Percentiles rank a stretch among this genome's conserved stretches.
These are phyloP conservation scores for Cheiracanthium punctorium DNA, from an alignment of 2,888 invertebrate species.

Conservation along the genomic window DNA sequence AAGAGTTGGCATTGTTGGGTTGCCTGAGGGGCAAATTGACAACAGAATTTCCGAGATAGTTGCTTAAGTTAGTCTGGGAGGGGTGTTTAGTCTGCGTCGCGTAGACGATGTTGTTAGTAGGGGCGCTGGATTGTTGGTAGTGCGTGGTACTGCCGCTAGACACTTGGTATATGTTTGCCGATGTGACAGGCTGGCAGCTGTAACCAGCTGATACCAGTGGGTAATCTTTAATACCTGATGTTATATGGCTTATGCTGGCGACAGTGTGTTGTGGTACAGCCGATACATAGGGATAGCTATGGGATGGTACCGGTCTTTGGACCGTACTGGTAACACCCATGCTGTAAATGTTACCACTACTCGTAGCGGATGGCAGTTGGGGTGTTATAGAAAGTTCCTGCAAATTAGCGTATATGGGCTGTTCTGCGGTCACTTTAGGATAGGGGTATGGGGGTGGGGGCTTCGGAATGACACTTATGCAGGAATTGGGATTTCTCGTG, in stretches of 20 bases:
- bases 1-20: conserved; percentile 30
- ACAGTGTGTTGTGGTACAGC: neutral
- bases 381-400: conserved; percentile 49
- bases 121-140: conserved; percentile 34
- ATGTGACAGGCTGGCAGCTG: conserved; percentile 52
- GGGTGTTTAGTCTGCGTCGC: neutral
- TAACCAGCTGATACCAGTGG: conserved; percentile 54
- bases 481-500: conserved; percentile 18
- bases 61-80: neutral
- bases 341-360: neutral
- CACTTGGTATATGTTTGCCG: conserved; percentile 54
- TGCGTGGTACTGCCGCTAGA: conserved; percentile 38
- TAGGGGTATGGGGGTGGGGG: conserved; percentile 68
- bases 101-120: conserved; percentile 3
- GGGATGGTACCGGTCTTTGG: neutral
- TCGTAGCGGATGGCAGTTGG: neutral
- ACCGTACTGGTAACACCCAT: neutral
- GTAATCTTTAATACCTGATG: conserved; percentile 25
- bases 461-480: conserved; percentile 44
- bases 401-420: conserved; percentile 66
- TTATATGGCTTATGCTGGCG: neutral
- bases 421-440: conserved; percentile 32
- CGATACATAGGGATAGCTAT: conserved; percentile 28
- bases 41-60: conserved; percentile 19
- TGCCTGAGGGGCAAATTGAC: conserved; percentile 11